Conservation (phyloP, 2,888 invertebrate species). For the Cosmorhoe ocellata region DNA sequence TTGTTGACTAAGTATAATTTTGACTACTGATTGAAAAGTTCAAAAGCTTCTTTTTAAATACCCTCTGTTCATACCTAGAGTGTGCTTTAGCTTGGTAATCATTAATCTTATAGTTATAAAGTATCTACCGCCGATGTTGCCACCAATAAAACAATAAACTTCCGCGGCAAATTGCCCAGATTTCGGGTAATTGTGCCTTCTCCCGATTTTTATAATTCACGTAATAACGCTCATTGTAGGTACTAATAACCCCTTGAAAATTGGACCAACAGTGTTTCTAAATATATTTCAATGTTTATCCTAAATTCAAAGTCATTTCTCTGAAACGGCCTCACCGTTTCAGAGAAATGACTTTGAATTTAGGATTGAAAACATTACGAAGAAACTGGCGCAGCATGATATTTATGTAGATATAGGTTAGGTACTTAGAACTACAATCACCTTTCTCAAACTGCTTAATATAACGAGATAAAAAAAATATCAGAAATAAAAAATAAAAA, state of each 20-base stretch:
- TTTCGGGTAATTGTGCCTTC: constrained; percentile 42
- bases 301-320: too few species aligned
- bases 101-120: background rate
- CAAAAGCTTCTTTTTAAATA: too few species aligned
- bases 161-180: constrained; percentile 49
- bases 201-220: constrained; percentile 59
- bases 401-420: too few species aligned
- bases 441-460: too few species aligned
- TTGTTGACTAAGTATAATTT: too few species aligned
- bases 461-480: too few species aligned
- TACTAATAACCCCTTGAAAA: constrained; percentile 15
- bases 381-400: too few species aligned
- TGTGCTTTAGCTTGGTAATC: background rate
- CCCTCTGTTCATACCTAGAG: background rate
- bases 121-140: constrained; percentile 29
- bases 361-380: background rate
- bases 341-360: too few species aligned
- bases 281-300: background rate
- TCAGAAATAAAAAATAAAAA: too few species aligned
- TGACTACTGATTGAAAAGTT: too few species aligned
- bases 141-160: constrained; percentile 45
- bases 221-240: constrained; percentile 45
- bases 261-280: constrained; percentile 11
- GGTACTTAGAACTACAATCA: too few species aligned
- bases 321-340: too few species aligned